Evolutionary conservation across 2,113 vertebrate species (phyloP).

Genomic region (Chlamydotis undulata): DNA sequence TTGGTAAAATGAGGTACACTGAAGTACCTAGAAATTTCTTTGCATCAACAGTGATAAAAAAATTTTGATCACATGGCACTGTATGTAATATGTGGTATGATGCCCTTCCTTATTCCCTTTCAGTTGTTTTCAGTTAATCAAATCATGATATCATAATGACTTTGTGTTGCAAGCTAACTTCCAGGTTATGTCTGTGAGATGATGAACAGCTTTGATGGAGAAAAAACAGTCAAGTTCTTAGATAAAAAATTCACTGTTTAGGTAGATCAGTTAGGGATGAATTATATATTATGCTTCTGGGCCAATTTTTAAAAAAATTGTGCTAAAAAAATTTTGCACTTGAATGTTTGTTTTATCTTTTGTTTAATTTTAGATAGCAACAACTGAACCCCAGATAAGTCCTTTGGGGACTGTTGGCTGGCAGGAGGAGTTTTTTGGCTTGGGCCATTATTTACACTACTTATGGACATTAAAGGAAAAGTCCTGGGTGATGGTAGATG

Average conservation of each 20-base stretch:
- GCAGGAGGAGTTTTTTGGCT: background rate
- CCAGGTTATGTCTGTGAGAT: background rate
- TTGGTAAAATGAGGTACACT: background rate
- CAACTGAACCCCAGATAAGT: background rate
- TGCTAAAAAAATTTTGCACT: conserved; percentile 22
- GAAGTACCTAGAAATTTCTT: background rate
- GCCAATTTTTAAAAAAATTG: background rate
- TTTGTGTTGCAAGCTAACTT: conserved; percentile 1
- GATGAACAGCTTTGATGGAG: conserved; percentile 2
- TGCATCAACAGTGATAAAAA: background rate
- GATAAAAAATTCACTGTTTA: conserved; percentile 5
- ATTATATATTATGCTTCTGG: conserved; percentile 37
- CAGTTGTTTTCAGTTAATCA: background rate
- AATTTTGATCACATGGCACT: background rate
- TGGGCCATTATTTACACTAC: background rate
- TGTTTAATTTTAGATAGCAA: conserved; percentile 22
- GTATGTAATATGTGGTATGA: background rate
- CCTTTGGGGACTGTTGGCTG: background rate
- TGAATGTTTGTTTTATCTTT: conserved; percentile 38
- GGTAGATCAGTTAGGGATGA: conserved; percentile 20
- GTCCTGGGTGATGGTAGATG: background rate
- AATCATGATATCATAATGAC: background rate
- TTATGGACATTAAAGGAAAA: background rate
- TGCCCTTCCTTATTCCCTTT: background rate
- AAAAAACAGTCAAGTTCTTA: conserved; percentile 2